Evolutionary conservation across 2,888 invertebrate genomes (phyloP), one percentile per base, ranked within the genome.

Genomic region (Tenthredo amoena): DNA sequence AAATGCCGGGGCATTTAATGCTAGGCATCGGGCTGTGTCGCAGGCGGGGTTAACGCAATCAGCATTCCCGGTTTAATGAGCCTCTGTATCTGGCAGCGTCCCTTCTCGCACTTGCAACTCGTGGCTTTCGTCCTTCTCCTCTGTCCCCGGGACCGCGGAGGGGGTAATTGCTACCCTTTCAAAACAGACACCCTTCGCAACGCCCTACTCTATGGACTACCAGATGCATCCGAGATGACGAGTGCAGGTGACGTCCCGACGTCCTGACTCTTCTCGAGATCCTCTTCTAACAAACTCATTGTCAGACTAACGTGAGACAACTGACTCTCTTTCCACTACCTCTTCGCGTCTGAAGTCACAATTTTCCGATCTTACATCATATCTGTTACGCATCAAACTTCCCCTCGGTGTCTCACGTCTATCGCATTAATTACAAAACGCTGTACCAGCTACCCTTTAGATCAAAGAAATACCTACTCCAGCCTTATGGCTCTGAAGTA

Each of bases 21-120:
- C 83, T 71, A 50, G 88, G 87, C 87, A 87, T 88, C 88, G 88
- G 88, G 88, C 86, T 86, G 18, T n/a, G 83, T 55, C 58, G 85
- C 62, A 43, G 84, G 89, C 88, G 89, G 86, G 89, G 90, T 89
- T 91, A 92, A 92, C 90, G 91, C 91, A 92, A 92, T 92, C 92
- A 92, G 92, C 92, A 91, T 92, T 92, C 92, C 91, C 88, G 87
- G 90, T 91, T 91, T 92, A 92, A 92, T 92, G 92, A 92, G 92
- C 91, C 90, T 88, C 88, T 83, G 88, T 89, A 90, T 90, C 88
- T 89, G 85, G 86, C 87, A 86, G 82, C 88, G 81, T 88, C 77
- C 86, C 87, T 87, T 85, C 85, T 85, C 88, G 72, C 86, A 85
- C 87, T 85, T 85, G 65, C 86, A 71, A 55, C 55, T 15, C 86